Percentiles rank a stretch among this genome's conserved stretches.
These are phyloP conservation scores for Oreochromis mossambicus DNA, from an alignment of 2,797 vertebrate genomes.

Conservation along the genomic window DNA sequence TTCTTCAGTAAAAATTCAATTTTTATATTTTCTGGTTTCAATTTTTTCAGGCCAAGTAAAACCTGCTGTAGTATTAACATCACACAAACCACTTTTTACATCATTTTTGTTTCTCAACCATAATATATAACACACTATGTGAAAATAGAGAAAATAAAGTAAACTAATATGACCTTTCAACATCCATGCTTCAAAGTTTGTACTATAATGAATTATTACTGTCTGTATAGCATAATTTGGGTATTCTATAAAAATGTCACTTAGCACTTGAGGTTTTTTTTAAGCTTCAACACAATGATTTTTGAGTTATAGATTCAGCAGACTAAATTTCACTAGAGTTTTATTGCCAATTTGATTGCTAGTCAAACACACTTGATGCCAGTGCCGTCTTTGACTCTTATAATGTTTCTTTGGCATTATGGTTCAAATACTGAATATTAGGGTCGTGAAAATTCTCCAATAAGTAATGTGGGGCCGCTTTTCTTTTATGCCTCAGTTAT, in stretches of 20 bases:
- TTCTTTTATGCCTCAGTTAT: background rate
- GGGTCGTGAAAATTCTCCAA: background rate
- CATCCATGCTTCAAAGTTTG: background rate
- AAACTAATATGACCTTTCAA: background rate
- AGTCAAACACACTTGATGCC: background rate
- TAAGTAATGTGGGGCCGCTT: background rate
- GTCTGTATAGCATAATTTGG: background rate
- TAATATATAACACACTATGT: background rate
- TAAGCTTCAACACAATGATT: background rate
- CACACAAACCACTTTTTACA: background rate
- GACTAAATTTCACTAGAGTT: background rate
- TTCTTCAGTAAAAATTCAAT: constrained; percentile 1
- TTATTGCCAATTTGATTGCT: background rate
- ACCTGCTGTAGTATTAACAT: background rate
- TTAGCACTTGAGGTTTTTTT: background rate
- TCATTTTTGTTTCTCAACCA: background rate
- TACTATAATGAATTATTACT: background rate
- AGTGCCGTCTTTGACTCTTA: background rate
- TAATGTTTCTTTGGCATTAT: background rate
- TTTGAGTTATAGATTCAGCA: background rate
- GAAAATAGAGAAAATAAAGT: background rate
- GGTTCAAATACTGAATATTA: background rate
- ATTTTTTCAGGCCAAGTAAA: background rate
- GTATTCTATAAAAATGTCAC: background rate
- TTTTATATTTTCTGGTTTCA: constrained; percentile 13